Evolutionary conservation across 2,113 vertebrate genomes (phyloP).

Genomic region (Passer domesticus): DNA sequence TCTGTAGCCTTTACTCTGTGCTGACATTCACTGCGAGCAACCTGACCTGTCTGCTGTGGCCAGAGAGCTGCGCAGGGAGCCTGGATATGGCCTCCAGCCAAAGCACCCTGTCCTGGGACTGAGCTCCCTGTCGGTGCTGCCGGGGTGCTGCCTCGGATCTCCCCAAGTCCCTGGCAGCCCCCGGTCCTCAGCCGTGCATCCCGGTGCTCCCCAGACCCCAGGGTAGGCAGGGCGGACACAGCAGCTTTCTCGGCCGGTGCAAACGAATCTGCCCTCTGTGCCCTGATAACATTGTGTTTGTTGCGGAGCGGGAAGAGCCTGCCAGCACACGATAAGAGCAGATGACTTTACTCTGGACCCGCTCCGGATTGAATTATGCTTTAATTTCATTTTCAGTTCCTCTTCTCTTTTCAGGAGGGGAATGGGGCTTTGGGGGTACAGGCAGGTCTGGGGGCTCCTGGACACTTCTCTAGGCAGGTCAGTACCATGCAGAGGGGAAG

Average conservation of each 20-base stretch:
- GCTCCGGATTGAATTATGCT: conserved; percentile 67
- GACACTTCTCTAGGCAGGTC: neutral
- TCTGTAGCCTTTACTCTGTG: accelerated
- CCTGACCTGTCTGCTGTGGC: accelerated
- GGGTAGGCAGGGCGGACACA: conserved; percentile 48
- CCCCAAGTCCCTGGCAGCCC: accelerated
- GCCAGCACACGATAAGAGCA: conserved; percentile 67
- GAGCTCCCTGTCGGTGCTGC: neutral
- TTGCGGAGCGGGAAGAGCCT: conserved; percentile 62
- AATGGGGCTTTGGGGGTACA: neutral
- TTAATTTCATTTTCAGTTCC: conserved; percentile 62
- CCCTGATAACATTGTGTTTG: conserved; percentile 72
- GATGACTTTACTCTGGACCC: conserved; percentile 58
- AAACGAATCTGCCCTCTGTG: conserved; percentile 65
- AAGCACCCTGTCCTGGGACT: neutral
- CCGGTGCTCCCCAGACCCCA: neutral
- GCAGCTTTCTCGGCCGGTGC: conserved; percentile 12
- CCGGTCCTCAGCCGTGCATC: accelerated
- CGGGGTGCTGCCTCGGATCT: neutral
- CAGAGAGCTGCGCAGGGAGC: accelerated
- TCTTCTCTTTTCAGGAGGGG: conserved; percentile 36
- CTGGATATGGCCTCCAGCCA: neutral
- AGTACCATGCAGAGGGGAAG: neutral
- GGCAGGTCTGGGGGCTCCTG: neutral
- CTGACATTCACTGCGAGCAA: neutral